Conservation (phyloP, 1,140 invertebrate genomes). For the Trachymyrmex cornetzi region DNA sequence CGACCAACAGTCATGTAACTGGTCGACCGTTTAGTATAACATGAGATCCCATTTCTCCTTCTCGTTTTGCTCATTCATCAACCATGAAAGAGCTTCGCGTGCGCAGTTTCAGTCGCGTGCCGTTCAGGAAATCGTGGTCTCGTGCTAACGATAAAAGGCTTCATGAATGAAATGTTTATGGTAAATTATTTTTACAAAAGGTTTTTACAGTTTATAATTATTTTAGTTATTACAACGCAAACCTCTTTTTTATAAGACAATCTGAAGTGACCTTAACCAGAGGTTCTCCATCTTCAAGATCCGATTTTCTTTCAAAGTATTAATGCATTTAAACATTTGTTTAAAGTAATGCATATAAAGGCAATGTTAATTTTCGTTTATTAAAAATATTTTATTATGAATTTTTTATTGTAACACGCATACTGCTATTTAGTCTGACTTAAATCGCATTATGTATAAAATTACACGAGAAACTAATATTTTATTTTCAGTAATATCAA, state of each 20-base stretch:
- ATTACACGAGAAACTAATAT: not conserved
- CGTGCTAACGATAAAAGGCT: constrained; percentile 45
- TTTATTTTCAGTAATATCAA: not conserved
- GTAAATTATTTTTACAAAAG: constrained; percentile 22
- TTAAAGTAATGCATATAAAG: not conserved
- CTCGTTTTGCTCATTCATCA: constrained; percentile 66
- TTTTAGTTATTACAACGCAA: not conserved
- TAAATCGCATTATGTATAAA: not conserved
- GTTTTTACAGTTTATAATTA: not conserved
- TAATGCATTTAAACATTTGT: not conserved
- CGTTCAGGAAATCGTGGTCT: constrained; percentile 36
- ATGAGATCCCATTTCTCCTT: constrained; percentile 52
- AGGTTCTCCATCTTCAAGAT: not conserved
- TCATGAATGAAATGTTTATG: constrained; percentile 51
- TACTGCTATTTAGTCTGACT: not conserved
- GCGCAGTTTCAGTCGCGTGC: constrained; percentile 61
- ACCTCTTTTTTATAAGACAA: not conserved
- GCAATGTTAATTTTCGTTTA: not conserved
- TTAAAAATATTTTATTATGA: not conserved
- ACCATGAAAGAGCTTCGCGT: constrained; percentile 65
- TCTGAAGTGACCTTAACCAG: not conserved
- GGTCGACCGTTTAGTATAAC: constrained; percentile 52
- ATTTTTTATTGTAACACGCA: not conserved
- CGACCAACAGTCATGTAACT: constrained; percentile 32
- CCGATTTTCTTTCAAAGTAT: not conserved